These are phyloP conservation scores for Melitaea athalia DNA, from an alignment of 2,888 invertebrate species.

Conservation along the genomic window DNA sequence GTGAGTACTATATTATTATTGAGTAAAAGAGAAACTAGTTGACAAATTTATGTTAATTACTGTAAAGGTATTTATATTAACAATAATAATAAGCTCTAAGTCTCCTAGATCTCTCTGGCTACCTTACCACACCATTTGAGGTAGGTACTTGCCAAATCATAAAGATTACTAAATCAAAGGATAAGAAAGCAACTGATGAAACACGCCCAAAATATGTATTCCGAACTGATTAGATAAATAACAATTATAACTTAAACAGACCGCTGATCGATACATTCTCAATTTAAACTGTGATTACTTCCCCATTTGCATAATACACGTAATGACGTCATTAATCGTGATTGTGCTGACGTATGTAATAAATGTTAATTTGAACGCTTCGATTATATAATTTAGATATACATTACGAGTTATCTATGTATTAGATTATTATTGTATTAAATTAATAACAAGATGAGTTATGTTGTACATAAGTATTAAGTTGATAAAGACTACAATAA, in stretches of 20 bases:
- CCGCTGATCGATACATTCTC: constrained; percentile 10
- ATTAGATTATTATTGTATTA: constrained; percentile 15
- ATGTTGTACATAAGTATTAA: not conserved
- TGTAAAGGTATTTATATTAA: too few relatives aligned
- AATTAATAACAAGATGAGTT: not conserved
- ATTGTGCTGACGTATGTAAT: constrained; percentile 48
- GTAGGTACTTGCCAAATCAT: too few relatives aligned
- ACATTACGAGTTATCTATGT: constrained; percentile 11
- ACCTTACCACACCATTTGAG: too few relatives aligned
- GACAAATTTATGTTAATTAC: too few relatives aligned
- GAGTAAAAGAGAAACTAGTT: too few relatives aligned
- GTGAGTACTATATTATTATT: too few relatives aligned
- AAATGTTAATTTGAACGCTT: constrained; percentile 52
- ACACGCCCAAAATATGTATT: not conserved
- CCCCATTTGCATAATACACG: constrained; percentile 46
- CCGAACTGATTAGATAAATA: not conserved
- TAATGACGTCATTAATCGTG: constrained; percentile 47
- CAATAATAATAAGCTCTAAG: too few relatives aligned
- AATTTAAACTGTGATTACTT: constrained; percentile 26
- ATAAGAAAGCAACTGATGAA: too few relatives aligned
- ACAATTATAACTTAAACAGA: not conserved
- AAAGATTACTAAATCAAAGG: too few relatives aligned
- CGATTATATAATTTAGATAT: constrained; percentile 31
- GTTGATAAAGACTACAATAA: too few relatives aligned
- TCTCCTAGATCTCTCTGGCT: too few relatives aligned